Conservation (phyloP, 2,797 vertebrate genomes). For the Acanthiza pusilla region DNA sequence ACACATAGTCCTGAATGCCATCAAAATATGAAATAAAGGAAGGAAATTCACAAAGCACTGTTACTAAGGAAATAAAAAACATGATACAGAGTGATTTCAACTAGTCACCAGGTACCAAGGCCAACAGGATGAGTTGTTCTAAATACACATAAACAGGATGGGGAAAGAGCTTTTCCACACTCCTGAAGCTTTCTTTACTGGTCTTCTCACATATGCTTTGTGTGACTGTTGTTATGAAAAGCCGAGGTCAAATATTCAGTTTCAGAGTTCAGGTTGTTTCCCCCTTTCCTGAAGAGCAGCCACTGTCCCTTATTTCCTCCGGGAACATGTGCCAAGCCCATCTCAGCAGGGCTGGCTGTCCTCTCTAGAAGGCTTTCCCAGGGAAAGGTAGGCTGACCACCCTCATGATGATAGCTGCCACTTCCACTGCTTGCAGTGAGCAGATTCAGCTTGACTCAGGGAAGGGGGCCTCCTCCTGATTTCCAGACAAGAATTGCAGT, state of each 20-base stretch:
- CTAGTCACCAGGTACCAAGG: background rate
- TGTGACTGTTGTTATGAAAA: background rate
- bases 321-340: fast-evolving
- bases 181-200: background rate
- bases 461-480: background rate
- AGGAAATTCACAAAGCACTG: conserved; percentile 12
- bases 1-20: conserved; percentile 45
- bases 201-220: background rate
- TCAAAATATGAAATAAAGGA: conserved; percentile 54
- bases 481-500: background rate
- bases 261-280: background rate
- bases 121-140: background rate
- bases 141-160: background rate
- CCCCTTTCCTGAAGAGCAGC: background rate
- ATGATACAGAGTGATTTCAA: background rate
- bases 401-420: background rate
- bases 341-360: background rate
- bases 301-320: background rate
- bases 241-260: background rate
- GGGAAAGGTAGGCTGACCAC: background rate
- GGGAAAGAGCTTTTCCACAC: background rate
- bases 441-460: conserved; percentile 18
- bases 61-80: background rate
- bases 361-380: background rate
- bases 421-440: background rate